Evolutionary conservation across 2,113 vertebrate species (phyloP).

Genomic region (Larimichthys polyactis): DNA sequence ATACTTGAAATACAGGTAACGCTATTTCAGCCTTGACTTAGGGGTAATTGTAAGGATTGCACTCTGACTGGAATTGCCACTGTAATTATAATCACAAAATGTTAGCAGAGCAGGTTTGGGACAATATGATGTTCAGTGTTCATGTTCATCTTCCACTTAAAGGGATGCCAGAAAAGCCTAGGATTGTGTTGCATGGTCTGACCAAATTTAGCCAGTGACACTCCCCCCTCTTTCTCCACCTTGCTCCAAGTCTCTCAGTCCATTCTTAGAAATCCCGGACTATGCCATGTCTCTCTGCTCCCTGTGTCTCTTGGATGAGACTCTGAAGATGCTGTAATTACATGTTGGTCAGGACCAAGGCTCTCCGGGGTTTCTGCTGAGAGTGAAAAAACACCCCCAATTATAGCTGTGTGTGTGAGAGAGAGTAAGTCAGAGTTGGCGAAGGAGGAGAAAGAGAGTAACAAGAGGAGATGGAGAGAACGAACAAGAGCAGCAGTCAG

Average conservation of each 20-base stretch:
- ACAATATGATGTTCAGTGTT: constrained; percentile 32
- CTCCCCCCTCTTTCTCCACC: constrained; percentile 37
- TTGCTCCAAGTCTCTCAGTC: constrained; percentile 49
- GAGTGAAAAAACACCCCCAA: constrained; percentile 77
- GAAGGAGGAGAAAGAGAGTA: constrained; percentile 46
- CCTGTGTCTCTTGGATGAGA: constrained; percentile 71
- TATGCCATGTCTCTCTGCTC: constrained; percentile 64
- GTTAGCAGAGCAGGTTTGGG: constrained; percentile 14
- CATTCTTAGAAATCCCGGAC: constrained; percentile 76
- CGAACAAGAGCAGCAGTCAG: constrained; percentile 51
- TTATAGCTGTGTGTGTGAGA: constrained; percentile 77
- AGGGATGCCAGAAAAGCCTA: constrained; percentile 18
- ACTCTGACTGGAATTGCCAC: constrained; percentile 32
- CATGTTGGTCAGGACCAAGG: constrained; percentile 78
- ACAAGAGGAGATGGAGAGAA: constrained; percentile 35
- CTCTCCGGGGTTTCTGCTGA: constrained; percentile 79
- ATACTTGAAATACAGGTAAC: neutral
- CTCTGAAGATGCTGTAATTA: constrained; percentile 85
- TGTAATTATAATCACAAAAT: constrained; percentile 43
- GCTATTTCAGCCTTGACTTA: constrained; percentile 29
- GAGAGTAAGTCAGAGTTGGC: constrained; percentile 50
- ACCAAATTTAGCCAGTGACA: constrained; percentile 41
- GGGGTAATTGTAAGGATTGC: constrained; percentile 43
- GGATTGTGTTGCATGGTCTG: constrained; percentile 39
- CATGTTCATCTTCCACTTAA: constrained; percentile 33